phyloP scores from a whole-genome alignment of 2,888 invertebrate species.

The Drosophila putrida region DNA sequence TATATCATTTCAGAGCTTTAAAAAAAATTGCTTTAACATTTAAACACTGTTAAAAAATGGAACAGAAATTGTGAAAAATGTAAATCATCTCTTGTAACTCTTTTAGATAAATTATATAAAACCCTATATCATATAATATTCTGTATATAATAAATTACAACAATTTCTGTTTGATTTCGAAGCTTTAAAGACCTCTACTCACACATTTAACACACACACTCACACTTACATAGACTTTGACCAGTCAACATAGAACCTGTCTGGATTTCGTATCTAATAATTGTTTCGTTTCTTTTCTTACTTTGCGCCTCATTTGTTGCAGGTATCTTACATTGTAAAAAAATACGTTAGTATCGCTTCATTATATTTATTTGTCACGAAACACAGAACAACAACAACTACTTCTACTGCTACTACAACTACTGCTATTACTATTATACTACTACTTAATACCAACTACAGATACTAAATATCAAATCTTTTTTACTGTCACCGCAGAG shows the following conservation, averaged over 20 bases:
- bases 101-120: not conserved
- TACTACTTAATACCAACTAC: constrained; percentile 32
- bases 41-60: constrained; percentile 2
- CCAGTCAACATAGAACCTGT: constrained; percentile 59
- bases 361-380: constrained; percentile 63
- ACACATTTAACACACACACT: constrained; percentile 1
- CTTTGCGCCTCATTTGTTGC: constrained; percentile 81
- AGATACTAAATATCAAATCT: constrained; percentile 40
- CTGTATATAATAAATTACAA: not conserved
- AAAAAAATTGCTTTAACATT: constrained; percentile 27
- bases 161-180: not conserved
- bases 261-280: constrained; percentile 75
- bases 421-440: constrained; percentile 21
- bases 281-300: constrained; percentile 77
- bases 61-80: constrained; percentile 21
- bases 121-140: not conserved
- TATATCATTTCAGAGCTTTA: constrained; percentile 43
- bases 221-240: constrained; percentile 20
- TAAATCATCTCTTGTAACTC: not conserved
- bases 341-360: constrained; percentile 83
- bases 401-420: constrained; percentile 4
- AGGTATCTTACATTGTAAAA: constrained; percentile 84
- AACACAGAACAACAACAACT: constrained; percentile 42
- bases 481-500: constrained; percentile 40
- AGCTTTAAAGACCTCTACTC: not conserved